Base-by-base conservation (phyloP, 2,797 vertebrate species). In the Enteromius fasciolatus region DNA sequence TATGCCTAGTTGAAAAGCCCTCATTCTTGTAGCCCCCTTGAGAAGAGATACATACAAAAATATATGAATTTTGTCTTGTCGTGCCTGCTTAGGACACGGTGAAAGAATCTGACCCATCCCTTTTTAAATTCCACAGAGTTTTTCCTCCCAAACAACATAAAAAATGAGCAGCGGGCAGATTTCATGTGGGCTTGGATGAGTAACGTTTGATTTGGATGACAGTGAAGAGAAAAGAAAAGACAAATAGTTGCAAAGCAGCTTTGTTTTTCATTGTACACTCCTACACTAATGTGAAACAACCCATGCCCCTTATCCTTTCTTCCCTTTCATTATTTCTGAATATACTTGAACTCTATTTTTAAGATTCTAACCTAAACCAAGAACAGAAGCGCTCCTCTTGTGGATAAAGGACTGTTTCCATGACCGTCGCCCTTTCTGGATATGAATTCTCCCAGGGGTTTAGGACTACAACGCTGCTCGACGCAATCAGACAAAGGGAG, bases 341-440 rank as follows among this genome's bases (percentile, higher is more conserved):
- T 39, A 18, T 28, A 36, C 20, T n/a, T 33, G 9, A 44, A 61
- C 54, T 66, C 4, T 64, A 23, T 50, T 33, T 77, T 64, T 77
- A 36, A 33, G 70, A 48, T 12, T 12, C 61, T 31, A 33, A 33
- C 2, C 14, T 68, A 54, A 44, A 2, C n/a, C 46, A 67, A 39
- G 46, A 78, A 68, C 39, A 78, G 46, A 79, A 68, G 18, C 8
- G 2, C 25, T 39, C 14, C 76, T 9, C n/a, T 66, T 20, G 46
- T 20, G 63, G 31, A 50, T 50, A 36, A 41, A 61, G 12, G 57
- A 28, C 23, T 61, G 57, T 54, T 18, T 54, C 46, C 4, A 10
- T 66, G 44, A 41, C 48, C 63, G 11, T 68, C 9, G 18, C 15
- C 48, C 23, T 28, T 78, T 69, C 77, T 54, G 33, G 33, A 79